Base-by-base conservation (phyloP, 2,888 invertebrate genomes). In the Stegana nigrithorax region DNA sequence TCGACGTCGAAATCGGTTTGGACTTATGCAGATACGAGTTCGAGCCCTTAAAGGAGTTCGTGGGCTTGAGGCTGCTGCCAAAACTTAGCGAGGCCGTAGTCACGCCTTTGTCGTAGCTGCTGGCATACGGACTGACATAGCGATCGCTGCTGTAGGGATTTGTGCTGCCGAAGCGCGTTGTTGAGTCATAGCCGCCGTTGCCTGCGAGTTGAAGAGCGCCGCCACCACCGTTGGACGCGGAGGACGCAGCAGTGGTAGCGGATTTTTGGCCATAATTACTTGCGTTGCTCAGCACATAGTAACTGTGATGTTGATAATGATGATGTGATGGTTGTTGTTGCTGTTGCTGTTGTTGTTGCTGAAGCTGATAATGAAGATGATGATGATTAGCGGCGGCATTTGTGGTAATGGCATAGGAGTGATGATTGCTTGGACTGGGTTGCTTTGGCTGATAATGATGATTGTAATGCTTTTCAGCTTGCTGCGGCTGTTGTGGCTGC, bases 11-110 rank as follows among this genome's bases (percentile, higher is more conserved):
- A 55, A 83, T 60, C 0, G 84, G 74, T 51, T 83, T 81, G 47
- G 76, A 69, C 67, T 82, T 83, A 8, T 75, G 69, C 17, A 65
- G 67, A 61, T 79, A 81, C 12, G 81, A 67, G 63, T 79, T 80
- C 14, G 73, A 67, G 5, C 75, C 71, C 64, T 76, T 81, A 56
- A 81, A 81, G 10, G 82, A 73, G 60, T 78, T 85, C 29, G 80
- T 72, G 10, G 81, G 66, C 55, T 70, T 73, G 67, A 74, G 27
- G 0, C 75, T 59, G 7, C 65, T 65, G 51, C 62, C 65, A 17
- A 85, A 72, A 64, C 81, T 86, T 10, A 86, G 71, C 7, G 85
- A 85, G 8, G 86, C 86, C n/a, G 86, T 86, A 7, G 86, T 86
- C 14, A 86, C 76, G 23, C 86, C 86, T 69, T 86, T 86, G 63